Evolutionary conservation across 2,888 invertebrate genomes (phyloP), one percentile per base, ranked within the genome.

Genomic region (Antheraea assamensis): DNA sequence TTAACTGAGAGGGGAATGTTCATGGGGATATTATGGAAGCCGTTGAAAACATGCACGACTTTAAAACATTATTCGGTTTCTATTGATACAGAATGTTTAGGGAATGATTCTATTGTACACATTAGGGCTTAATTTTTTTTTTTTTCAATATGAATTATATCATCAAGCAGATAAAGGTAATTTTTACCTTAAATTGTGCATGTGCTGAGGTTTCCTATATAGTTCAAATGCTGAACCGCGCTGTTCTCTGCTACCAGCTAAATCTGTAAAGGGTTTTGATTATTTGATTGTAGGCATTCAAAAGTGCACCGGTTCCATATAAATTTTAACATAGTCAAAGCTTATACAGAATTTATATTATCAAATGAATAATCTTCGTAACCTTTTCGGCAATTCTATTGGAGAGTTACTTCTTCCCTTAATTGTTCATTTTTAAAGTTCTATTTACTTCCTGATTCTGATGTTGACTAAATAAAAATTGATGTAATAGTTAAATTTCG

Each of bases 221-320:
- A 98, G 95, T 91, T 98, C 98, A 89, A 99, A 98, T n/a, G 99
- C 99, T 78, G 98, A 98, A 47, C 98, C 98, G 73, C 98, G 95
- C 86, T 98, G 98, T 87, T 98, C 98, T 82, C 97, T 95, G 84
- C 98, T 97, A 71, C 98, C 98, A 73, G 98, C 98, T 87, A 98
- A 94, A 89, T 96, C 96, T 90, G 86, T 1, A 74, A 78, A 21
- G 49, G n/a, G n/a, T n/a, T n/a, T n/a, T n/a, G n/a, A n/a, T n/a
- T n/a, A 27, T 24, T 21, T n/a, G 7, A 35, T 35, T 35, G 35
- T 35, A 5, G 35, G 35, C 7, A 35, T 35, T 35, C 35, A 35
- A 35, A 35, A 35, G 35, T 5, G 7, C 35, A 35, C 7, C 35
- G 35, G 4, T 35, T 35, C 35, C 7, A 35, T 35, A 35, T 35